Evolutionary conservation across 2,888 invertebrate genomes (phyloP), one percentile per base, ranked within the genome.

Genomic region (Drosophila mimica): DNA sequence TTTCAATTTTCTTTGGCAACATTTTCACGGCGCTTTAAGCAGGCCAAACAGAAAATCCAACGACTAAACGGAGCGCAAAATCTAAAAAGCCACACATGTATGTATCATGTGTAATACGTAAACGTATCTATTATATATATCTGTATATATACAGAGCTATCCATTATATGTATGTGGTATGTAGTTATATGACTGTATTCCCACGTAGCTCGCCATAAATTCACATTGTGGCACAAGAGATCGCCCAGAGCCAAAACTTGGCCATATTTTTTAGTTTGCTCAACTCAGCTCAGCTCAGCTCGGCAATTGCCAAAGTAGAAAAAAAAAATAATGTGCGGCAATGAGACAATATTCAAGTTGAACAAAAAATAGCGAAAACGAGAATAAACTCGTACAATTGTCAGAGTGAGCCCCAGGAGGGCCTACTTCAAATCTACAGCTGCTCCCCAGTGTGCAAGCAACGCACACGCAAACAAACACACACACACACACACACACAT

Each of bases 1-100:
- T 84, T 85, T 89, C 89, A 88, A 85, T 88, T 89, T 87, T 76
- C 87, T 70, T 68, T 71, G 71, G 58, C 58, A 65, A 61, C 65
- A 63, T 87, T 88, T 88, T 88, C 84, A 84, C 77, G 88, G 82
- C 68, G 59, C 89, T 89, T 85, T 85, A 85, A 87, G 70, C 89
- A 89, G 70, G 63, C 88, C 76, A 72, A 74, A 68, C 62, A 75
- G 62, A 20, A 46, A 53, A 43, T 40, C 34, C 53, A 34, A 20
- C 36, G 28, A 67, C 59, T 74, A 56, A 80, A 65, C 49, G 56
- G 20, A 58, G 52, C 25, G 60, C 46, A 69, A 70, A 82, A 82
- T 52, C 61, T 68, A 72, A 79, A 46, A 81, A 78, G 87, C 70
- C 84, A 83, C 70, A 70, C 59, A 64, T 68, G 62, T 25, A 11